Conservation (phyloP, 23 tunicate genomes). For the Botrylloides violaceus region DNA sequence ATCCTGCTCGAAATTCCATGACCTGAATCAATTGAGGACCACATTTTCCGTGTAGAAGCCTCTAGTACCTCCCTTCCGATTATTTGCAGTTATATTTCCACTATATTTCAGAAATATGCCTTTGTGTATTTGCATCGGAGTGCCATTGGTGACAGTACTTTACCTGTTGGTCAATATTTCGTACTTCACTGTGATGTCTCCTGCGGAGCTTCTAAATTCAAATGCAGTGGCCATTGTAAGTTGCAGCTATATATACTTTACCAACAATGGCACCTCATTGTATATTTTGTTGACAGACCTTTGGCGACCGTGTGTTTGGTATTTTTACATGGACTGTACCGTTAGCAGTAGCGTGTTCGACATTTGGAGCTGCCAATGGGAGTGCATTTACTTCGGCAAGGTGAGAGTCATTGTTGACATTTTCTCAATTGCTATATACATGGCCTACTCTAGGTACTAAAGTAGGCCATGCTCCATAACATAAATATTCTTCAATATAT, state of each 20-base stretch:
- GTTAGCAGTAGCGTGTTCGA: slow-evolving; percentile 73
- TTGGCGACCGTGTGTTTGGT: slow-evolving; percentile 83
- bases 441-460: too few species aligned
- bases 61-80: too few species aligned
- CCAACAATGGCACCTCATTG: background rate
- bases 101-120: slow-evolving; percentile 54
- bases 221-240: slow-evolving; percentile 64
- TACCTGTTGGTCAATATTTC: slow-evolving; percentile 80
- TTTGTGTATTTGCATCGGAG: slow-evolving; percentile 49
- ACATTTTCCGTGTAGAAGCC: too few species aligned
- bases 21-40: too few species aligned
- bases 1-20: too few species aligned
- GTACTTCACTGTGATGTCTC: slow-evolving; percentile 80
- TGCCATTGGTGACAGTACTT: slow-evolving; percentile 61
- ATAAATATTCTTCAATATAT: too few species aligned
- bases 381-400: slow-evolving; percentile 85
- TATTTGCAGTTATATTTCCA: background rate
- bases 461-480: too few species aligned
- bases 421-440: background rate
- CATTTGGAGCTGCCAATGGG: slow-evolving; percentile 91
- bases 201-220: slow-evolving; percentile 50
- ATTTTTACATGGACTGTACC: slow-evolving; percentile 63
- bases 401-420: slow-evolving; percentile 1
- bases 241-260: background rate
- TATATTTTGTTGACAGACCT: slow-evolving; percentile 28